Percentiles rank a stretch among this genome's conserved stretches.
These are phyloP conservation scores for Drosophila kepulauana DNA, from an alignment of 1,140 invertebrate species.

Conservation along the genomic window DNA sequence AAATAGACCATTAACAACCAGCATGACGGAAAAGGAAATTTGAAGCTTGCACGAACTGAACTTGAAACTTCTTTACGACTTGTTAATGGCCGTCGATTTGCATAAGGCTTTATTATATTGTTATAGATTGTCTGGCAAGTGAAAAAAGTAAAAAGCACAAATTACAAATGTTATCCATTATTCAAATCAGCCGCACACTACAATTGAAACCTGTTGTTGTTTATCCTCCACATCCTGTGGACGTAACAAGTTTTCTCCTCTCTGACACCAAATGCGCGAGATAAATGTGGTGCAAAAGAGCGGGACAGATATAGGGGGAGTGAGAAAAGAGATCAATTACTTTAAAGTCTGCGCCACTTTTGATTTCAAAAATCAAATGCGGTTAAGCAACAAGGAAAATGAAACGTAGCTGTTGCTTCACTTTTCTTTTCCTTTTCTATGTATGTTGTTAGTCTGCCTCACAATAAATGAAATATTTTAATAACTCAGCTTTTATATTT, in stretches of 20 bases:
- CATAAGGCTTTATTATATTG: conserved; percentile 1
- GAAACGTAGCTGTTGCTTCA: background rate
- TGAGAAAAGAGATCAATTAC: background rate
- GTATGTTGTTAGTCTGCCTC: too few relatives aligned
- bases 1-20: background rate
- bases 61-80: conserved; percentile 9
- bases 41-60: background rate
- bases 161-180: conserved; percentile 1
- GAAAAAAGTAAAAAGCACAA: background rate
- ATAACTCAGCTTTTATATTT: background rate
- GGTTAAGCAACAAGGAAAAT: conserved; percentile 11
- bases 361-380: conserved; percentile 5
- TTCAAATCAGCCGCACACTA: background rate
- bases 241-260: conserved; percentile 21
- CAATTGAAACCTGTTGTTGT: background rate
- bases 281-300: conserved; percentile 16
- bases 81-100: conserved; percentile 13
- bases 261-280: background rate
- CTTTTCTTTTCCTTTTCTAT: conserved; percentile 12
- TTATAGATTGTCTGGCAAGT: too few relatives aligned
- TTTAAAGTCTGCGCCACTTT: background rate
- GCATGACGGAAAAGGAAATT: conserved; percentile 6
- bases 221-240: conserved; percentile 31
- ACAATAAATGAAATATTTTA: conserved; percentile 2
- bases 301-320: background rate